Evolutionary conservation across 2,888 invertebrate genomes (phyloP).

Genomic region (Nysson spinosus): DNA sequence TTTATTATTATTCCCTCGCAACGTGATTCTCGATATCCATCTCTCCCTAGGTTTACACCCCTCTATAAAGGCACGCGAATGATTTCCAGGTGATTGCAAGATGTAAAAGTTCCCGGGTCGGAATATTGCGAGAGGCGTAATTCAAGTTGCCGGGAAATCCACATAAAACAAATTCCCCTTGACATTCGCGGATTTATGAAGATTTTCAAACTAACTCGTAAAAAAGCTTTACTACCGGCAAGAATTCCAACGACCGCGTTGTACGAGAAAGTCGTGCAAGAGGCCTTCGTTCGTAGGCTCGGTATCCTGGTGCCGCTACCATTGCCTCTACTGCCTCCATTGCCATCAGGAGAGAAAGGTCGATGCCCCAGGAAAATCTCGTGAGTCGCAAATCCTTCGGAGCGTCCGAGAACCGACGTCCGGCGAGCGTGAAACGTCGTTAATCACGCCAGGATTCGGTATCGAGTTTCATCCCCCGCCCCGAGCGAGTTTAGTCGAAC

Average conservation of each 20-base stretch:
- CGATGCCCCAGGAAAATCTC: conserved; percentile 68
- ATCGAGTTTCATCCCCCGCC: conserved; percentile 74
- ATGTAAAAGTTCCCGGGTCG: background rate
- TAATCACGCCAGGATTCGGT: conserved; percentile 74
- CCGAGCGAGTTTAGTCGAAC: conserved; percentile 24
- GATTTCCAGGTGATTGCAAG: background rate
- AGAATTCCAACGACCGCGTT: conserved; percentile 60
- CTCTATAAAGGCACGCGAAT: no score
- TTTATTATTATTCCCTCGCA: no score
- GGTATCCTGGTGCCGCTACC: conserved; percentile 22
- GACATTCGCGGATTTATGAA: conserved; percentile 53
- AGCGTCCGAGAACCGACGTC: conserved; percentile 64
- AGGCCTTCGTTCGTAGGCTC: conserved; percentile 47
- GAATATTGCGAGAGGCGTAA: background rate
- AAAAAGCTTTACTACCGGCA: conserved; percentile 53
- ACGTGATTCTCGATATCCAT: no score
- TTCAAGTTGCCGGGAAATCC: conserved; percentile 3
- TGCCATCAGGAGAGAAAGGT: conserved; percentile 55
- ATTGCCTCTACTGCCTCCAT: conserved; percentile 34
- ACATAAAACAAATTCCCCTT: conserved; percentile 50
- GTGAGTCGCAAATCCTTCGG: conserved; percentile 69
- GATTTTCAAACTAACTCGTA: conserved; percentile 57
- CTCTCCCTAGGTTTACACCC: no score
- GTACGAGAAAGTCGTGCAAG: conserved; percentile 59
- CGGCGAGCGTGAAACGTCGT: conserved; percentile 73